A percentile compares a stretch with the other conserved stretches of the same genome.
These are phyloP conservation scores for Chlorops oryzae DNA, from an alignment of 1,140 invertebrate species.

Conservation along the genomic window DNA sequence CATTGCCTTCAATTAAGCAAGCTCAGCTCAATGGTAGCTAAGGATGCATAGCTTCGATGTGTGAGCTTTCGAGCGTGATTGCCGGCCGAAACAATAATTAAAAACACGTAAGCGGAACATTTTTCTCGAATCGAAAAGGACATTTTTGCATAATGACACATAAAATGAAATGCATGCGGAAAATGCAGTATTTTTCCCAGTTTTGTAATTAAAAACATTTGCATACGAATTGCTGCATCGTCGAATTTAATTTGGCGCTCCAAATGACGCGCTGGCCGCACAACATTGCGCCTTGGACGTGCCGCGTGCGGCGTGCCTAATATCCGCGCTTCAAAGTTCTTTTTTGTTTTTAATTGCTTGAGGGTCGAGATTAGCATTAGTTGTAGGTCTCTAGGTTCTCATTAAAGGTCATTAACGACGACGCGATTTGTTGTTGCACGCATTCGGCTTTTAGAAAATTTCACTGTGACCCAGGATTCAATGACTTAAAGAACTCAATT, in stretches of 20 bases:
- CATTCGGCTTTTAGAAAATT: no score
- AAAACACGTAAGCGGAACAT: conserved; percentile 31
- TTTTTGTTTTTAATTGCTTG: conserved; percentile 23
- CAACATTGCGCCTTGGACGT: no score
- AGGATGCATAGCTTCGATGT: conserved; percentile 28
- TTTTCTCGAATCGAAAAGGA: conserved; percentile 38
- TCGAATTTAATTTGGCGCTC: neutral
- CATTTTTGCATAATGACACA: conserved; percentile 44
- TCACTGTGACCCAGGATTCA: no score
- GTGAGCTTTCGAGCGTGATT: neutral
- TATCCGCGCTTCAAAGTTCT: conserved; percentile 37
- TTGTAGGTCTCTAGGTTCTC: neutral
- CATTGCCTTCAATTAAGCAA: conserved; percentile 15
- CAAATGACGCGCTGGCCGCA: neutral
- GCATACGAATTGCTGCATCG: conserved; percentile 37
- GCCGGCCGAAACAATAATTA: conserved; percentile 27
- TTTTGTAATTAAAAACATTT: conserved; percentile 45
- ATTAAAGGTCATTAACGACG: neutral
- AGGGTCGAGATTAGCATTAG: neutral
- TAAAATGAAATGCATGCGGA: no score
- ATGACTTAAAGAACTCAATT: no score
- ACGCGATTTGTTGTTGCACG: no score
- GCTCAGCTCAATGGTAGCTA: conserved; percentile 7
- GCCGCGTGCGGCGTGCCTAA: conserved; percentile 28
- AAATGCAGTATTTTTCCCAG: conserved; percentile 34